These are phyloP conservation scores for Melipona beecheii DNA, from an alignment of 2,888 invertebrate species.

Conservation along the genomic window DNA sequence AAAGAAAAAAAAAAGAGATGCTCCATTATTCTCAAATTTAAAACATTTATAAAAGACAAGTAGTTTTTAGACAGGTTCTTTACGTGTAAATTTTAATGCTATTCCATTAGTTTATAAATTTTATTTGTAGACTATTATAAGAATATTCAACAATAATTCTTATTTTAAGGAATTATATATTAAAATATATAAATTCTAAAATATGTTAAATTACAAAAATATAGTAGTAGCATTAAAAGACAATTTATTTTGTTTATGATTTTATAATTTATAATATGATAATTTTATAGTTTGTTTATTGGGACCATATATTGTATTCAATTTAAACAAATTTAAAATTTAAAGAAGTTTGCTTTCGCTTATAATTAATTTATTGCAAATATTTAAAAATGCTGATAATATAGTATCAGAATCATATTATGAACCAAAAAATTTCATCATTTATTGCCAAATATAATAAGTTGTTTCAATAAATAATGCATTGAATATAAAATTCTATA, in stretches of 20 bases:
- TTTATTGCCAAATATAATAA: conserved; percentile 20
- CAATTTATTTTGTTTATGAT: conserved; percentile 20
- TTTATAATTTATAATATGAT: conserved; percentile 34
- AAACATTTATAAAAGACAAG: conserved; percentile 28
- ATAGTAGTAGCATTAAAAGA: conserved; percentile 1
- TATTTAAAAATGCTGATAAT: conserved; percentile 39
- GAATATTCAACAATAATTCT: conserved; percentile 13
- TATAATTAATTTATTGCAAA: conserved; percentile 1
- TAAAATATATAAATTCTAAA: conserved; percentile 10
- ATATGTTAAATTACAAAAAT: neutral
- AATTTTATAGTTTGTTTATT: conserved; percentile 54
- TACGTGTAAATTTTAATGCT: conserved; percentile 13
- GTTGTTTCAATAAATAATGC: conserved; percentile 10
- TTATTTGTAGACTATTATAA: conserved; percentile 16
- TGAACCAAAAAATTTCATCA: conserved; percentile 23
- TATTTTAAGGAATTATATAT: conserved; percentile 10
- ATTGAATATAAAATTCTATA: conserved; percentile 12
- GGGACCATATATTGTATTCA: conserved; percentile 52
- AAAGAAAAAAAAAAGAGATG: neutral
- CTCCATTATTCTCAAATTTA: conserved; percentile 9
- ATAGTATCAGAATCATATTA: conserved; percentile 28
- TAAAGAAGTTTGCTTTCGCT: conserved; percentile 18
- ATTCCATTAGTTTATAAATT: conserved; percentile 13
- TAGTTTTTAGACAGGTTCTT: conserved; percentile 4
- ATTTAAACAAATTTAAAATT: conserved; percentile 17